A percentile compares a stretch with the other conserved stretches of the same genome.
phyloP scores from a whole-genome alignment of 2,797 vertebrate genomes.

The Crenichthys baileyi region DNA sequence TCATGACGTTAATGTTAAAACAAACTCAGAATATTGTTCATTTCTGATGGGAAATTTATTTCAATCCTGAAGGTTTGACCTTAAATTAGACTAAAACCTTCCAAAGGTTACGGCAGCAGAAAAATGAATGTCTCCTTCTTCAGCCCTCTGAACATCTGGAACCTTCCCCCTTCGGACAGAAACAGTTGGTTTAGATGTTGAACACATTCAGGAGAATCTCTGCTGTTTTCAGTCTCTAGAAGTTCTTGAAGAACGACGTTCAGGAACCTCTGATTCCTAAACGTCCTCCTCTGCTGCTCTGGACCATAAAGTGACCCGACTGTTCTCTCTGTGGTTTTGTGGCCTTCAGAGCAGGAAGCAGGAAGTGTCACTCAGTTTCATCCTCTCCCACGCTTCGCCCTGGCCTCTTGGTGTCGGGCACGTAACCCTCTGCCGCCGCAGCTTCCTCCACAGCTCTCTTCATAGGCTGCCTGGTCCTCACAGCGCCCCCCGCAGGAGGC shows the following conservation, averaged over 20 bases:
- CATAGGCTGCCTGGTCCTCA: slow-evolving; percentile 58
- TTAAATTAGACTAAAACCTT: no score
- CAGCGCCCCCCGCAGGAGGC: slow-evolving; percentile 32
- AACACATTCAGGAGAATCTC: no score
- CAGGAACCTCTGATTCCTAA: no score
- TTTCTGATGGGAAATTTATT: no score
- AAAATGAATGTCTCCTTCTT: no score
- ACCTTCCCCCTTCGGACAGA: not conserved
- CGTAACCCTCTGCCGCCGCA: slow-evolving; percentile 71
- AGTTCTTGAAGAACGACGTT: no score
- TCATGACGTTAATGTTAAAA: not conserved
- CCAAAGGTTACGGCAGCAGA: no score
- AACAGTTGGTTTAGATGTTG: not conserved
- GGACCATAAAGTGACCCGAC: no score
- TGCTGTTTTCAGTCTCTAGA: no score
- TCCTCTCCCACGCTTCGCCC: not conserved
- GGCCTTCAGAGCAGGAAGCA: not conserved
- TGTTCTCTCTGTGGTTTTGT: not conserved
- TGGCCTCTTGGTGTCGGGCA: slow-evolving; percentile 53
- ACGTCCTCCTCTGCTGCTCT: no score
- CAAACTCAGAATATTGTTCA: not conserved
- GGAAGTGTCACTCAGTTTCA: not conserved
- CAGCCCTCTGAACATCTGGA: no score
- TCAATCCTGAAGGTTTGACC: not conserved
- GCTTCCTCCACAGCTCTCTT: slow-evolving; percentile 71